Evolutionary conservation across 2,888 invertebrate genomes (phyloP), one percentile per base, ranked within the genome.

Genomic region (Drosophila dives): DNA sequence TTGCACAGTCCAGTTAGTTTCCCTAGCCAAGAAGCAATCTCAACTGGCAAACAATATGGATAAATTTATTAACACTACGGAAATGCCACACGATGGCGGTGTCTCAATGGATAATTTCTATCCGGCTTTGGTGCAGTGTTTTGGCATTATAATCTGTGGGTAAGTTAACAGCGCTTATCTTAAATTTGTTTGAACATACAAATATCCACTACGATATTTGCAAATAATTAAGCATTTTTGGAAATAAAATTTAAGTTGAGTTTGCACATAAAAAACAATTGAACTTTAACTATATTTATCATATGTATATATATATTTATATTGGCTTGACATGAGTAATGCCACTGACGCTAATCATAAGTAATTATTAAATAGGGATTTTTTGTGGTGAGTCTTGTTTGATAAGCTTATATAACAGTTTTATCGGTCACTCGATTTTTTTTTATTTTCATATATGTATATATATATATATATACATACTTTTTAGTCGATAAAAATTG

Each of bases 41-140:
- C 8, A 20, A 45, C 3, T 15, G 15, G 45, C 15, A 15, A 45
- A 23, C 20, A 45, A 15, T 8, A 45, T 45, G 45, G 45, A 45
- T 0, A 23, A 4, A 15, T 4, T 15, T 15, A 15, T 23, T 23
- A 23, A 23, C 65, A 40, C 50, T 70, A 32, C 64, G 29, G 66
- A 64, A n/a, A 58, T 64, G 48, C 63, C 62, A 63, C 74, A 62
- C 48, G 68, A 63, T 34, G 81, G 84, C 62, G 83, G 85, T 61
- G 91, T 93, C 49, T 92, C 93, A 29, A 95, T 96, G 89, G 96
- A 97, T 88, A 97, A 98, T 90, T 94, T 99, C 38, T 98, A 98
- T 93, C 97, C 98, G 70, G 98, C 98, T 15, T 93, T 99, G 72
- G 95, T 97, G 76, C 97, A 98, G 94, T 98, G 98, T 92, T 99